phyloP scores from a whole-genome alignment of 2,888 invertebrate genomes.

The Cryptus armator region DNA sequence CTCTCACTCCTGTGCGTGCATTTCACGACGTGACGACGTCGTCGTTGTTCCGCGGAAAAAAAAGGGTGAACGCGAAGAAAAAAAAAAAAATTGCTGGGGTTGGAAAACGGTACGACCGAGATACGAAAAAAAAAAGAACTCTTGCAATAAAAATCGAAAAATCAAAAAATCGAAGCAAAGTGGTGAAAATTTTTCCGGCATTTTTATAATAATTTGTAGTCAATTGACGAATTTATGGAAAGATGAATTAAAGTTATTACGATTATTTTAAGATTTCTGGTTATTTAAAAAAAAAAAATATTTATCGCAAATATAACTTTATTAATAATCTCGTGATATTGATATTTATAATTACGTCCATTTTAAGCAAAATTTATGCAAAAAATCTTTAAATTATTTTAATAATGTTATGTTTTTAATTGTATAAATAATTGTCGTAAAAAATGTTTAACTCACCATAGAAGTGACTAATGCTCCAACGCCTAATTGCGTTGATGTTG shows the following conservation, averaged over 20 bases:
- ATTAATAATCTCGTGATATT: too few relatives aligned
- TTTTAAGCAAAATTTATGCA: too few relatives aligned
- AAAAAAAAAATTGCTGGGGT: not conserved
- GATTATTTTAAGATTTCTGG: too few relatives aligned
- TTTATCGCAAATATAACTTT: too few relatives aligned
- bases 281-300: too few relatives aligned
- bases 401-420: not conserved
- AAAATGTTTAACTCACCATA: conserved; percentile 60
- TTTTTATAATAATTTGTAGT: too few relatives aligned
- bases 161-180: too few relatives aligned
- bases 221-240: too few relatives aligned
- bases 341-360: too few relatives aligned
- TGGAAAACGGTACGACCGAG: not conserved
- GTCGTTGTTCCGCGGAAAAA: conserved; percentile 6
- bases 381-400: too few relatives aligned
- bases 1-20: conserved; percentile 43
- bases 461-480: conserved; percentile 35
- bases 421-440: not conserved
- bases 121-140: conserved; percentile 15
- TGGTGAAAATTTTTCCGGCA: too few relatives aligned
- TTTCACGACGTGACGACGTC: conserved; percentile 49
- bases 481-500: conserved; percentile 34
- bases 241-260: too few relatives aligned
- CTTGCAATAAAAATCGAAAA: conserved; percentile 10
- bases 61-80: conserved; percentile 24